A percentile compares a stretch with the other conserved stretches of the same genome.
phyloP scores from a whole-genome alignment of 2,797 vertebrate genomes.

The Zalophus californianus region DNA sequence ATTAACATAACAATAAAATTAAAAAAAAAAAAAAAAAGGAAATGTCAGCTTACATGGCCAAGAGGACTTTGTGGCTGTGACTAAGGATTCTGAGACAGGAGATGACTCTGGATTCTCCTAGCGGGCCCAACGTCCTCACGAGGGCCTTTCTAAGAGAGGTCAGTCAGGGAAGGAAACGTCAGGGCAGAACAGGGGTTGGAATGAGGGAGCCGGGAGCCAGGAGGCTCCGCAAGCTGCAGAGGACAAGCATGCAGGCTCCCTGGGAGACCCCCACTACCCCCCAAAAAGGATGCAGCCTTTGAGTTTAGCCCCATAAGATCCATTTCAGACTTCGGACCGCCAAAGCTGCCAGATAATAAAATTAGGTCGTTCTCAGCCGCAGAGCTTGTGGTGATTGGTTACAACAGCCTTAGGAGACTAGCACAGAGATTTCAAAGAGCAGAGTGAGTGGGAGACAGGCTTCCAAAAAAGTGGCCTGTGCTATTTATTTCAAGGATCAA shows the following conservation, averaged over 20 bases:
- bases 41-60: too few species aligned
- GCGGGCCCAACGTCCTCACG: too few species aligned
- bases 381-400: background rate
- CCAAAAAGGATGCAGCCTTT: background rate
- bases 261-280: background rate
- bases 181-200: background rate
- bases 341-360: background rate
- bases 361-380: background rate
- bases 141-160: too few species aligned
- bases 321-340: background rate
- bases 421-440: background rate
- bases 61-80: background rate
- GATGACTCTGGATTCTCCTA: background rate
- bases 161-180: background rate
- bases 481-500: background rate
- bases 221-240: background rate
- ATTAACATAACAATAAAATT: too few species aligned
- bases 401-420: background rate
- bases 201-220: background rate
- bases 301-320: background rate
- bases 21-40: too few species aligned
- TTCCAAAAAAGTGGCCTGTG: background rate
- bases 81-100: background rate
- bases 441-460: too few species aligned
- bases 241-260: background rate